These are phyloP conservation scores for Ptychoptera contaminata DNA, from an alignment of 2,888 invertebrate genomes.

Conservation along the genomic window DNA sequence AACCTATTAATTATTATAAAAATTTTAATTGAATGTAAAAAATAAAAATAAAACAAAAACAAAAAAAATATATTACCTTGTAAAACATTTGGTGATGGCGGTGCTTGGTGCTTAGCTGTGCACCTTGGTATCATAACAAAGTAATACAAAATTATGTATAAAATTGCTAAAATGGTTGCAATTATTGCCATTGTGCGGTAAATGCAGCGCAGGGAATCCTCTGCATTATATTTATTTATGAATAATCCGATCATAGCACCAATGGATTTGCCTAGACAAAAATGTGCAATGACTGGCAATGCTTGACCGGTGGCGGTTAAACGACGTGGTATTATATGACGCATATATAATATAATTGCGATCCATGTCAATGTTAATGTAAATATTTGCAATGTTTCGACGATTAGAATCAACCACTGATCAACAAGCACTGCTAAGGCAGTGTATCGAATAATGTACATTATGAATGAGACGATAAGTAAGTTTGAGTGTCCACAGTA, in stretches of 20 bases:
- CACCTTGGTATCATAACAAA: constrained; percentile 57
- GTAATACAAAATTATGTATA: constrained; percentile 60
- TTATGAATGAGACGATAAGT: constrained; percentile 64
- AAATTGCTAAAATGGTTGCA: constrained; percentile 45
- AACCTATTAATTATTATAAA: constrained; percentile 14
- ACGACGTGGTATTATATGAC: constrained; percentile 64
- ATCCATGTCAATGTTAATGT: constrained; percentile 66
- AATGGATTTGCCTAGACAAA: constrained; percentile 61
- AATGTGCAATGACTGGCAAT: constrained; percentile 61
- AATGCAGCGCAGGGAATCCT: constrained; percentile 33
- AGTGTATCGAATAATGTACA: constrained; percentile 61
- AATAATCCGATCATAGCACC: constrained; percentile 48
- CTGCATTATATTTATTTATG: constrained; percentile 29
- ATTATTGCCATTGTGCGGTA: constrained; percentile 50
- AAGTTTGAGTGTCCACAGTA: constrained; percentile 69
- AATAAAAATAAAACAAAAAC: not conserved
- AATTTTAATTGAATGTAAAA: not conserved
- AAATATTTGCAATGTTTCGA: constrained; percentile 58
- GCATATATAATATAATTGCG: constrained; percentile 61
- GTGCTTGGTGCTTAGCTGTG: constrained; percentile 47
- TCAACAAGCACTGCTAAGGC: constrained; percentile 40
- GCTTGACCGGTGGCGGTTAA: constrained; percentile 66
- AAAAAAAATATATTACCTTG: constrained; percentile 36
- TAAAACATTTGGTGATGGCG: constrained; percentile 44
- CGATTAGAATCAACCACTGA: constrained; percentile 49